Percentiles rank a stretch among this genome's conserved stretches.
Conservation (phyloP, 2,113 vertebrate genomes). For the Etia nguti region DNA sequence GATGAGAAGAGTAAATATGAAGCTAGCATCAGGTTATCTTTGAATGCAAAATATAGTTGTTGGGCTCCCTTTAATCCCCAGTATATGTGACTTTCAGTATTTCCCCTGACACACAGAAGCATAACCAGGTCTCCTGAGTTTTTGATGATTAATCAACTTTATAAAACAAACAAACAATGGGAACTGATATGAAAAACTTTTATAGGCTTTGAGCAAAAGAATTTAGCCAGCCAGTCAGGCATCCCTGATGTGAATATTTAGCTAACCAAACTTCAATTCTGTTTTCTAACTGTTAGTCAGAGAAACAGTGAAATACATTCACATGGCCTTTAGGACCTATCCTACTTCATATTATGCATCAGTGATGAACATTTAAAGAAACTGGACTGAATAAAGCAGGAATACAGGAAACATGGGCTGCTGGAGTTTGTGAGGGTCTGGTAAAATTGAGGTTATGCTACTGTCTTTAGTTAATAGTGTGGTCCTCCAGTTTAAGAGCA, state of each 20-base stretch:
- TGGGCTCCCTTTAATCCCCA: neutral
- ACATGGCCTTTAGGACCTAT: neutral
- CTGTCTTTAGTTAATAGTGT: neutral
- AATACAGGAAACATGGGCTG: neutral
- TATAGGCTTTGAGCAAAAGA: rapidly evolving
- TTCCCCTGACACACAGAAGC: neutral
- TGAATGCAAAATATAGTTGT: neutral
- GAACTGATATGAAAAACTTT: too few relatives aligned
- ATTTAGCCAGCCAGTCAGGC: neutral
- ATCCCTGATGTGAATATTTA: neutral
- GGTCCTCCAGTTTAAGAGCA: neutral
- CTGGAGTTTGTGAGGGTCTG: neutral
- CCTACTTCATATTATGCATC: neutral
- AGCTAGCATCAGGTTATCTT: neutral
- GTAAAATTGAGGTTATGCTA: neutral
- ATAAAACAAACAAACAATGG: too few relatives aligned
- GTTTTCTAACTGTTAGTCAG: neutral
- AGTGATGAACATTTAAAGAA: neutral
- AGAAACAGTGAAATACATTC: neutral
- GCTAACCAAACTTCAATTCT: neutral
- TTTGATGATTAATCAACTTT: neutral
- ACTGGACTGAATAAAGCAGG: neutral
- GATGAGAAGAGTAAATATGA: neutral
- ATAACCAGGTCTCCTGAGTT: neutral
- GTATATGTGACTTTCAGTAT: neutral